phyloP scores from a whole-genome alignment of 2,888 invertebrate species.

The Bhutanitis thaidina region DNA sequence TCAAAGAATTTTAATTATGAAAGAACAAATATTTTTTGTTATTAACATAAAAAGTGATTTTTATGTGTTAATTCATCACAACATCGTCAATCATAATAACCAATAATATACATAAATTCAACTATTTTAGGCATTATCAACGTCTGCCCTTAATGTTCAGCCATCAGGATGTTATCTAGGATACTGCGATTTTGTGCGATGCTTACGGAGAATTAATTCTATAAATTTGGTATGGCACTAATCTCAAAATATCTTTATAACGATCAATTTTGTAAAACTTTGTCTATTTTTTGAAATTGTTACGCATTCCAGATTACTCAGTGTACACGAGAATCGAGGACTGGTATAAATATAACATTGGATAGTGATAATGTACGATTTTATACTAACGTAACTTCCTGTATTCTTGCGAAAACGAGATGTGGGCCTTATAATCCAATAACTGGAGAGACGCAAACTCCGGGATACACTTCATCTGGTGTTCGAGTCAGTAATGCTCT shows the following conservation, averaged over 20 bases:
- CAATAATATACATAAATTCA: neutral
- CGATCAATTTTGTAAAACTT: neutral
- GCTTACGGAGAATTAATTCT: constrained; percentile 78
- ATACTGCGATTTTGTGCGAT: constrained; percentile 81
- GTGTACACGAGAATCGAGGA: constrained; percentile 74
- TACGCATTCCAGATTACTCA: constrained; percentile 64
- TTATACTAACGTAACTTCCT: constrained; percentile 83
- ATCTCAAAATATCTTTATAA: neutral
- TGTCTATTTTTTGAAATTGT: neutral
- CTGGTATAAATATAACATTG: constrained; percentile 65
- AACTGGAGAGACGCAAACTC: constrained; percentile 81
- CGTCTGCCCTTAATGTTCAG: constrained; percentile 68
- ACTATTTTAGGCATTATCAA: constrained; percentile 49
- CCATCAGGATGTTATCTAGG: constrained; percentile 78
- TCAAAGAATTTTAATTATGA: too few species aligned
- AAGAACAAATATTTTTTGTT: too few species aligned
- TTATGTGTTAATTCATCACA: too few species aligned
- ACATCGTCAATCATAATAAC: too few species aligned
- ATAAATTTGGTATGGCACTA: constrained; percentile 67
- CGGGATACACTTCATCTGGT: constrained; percentile 59
- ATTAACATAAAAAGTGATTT: too few species aligned
- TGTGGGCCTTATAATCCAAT: constrained; percentile 83
- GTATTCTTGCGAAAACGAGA: constrained; percentile 81
- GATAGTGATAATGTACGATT: constrained; percentile 76
- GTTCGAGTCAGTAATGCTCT: constrained; percentile 73